Evolutionary conservation across 2,113 vertebrate genomes (phyloP).

Genomic region (Rhea pennata): DNA sequence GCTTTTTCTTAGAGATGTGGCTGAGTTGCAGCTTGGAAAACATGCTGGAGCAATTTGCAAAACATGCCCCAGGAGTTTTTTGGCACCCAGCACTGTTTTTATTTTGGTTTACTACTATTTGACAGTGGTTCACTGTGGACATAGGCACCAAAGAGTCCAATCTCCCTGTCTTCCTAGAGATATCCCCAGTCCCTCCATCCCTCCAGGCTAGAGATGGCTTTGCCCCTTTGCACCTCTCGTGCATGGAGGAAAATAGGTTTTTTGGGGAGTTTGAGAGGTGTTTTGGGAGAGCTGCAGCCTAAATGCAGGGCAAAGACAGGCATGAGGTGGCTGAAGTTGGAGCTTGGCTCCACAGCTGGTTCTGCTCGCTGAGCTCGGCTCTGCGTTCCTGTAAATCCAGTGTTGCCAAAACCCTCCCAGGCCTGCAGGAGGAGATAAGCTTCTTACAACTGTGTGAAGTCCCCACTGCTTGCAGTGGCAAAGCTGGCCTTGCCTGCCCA

Average conservation of each 20-base stretch:
- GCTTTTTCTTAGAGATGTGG: neutral
- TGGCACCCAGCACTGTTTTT: fast-evolving
- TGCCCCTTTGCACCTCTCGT: too few relatives aligned
- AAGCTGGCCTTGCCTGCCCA: neutral
- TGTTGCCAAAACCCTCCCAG: too few relatives aligned
- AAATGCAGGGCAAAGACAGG: neutral
- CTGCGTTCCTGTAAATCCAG: neutral
- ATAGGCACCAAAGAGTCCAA: neutral
- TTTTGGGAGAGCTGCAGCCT: neutral
- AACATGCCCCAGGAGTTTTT: neutral
- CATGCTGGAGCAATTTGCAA: fast-evolving
- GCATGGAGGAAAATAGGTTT: neutral
- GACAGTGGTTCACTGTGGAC: neutral
- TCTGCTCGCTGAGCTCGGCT: neutral
- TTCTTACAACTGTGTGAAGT: fast-evolving
- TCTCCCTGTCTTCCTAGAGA: neutral
- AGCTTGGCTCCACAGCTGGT: neutral
- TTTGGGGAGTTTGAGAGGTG: neutral
- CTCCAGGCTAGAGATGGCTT: too few relatives aligned
- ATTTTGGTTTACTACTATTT: fast-evolving
- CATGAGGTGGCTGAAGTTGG: fast-evolving
- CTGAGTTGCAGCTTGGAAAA: neutral
- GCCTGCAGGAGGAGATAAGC: neutral
- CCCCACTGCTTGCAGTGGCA: neutral
- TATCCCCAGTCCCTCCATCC: too few relatives aligned